Evolutionary conservation across 2,113 vertebrate species (phyloP).

Genomic region (Ictalurus furcatus): DNA sequence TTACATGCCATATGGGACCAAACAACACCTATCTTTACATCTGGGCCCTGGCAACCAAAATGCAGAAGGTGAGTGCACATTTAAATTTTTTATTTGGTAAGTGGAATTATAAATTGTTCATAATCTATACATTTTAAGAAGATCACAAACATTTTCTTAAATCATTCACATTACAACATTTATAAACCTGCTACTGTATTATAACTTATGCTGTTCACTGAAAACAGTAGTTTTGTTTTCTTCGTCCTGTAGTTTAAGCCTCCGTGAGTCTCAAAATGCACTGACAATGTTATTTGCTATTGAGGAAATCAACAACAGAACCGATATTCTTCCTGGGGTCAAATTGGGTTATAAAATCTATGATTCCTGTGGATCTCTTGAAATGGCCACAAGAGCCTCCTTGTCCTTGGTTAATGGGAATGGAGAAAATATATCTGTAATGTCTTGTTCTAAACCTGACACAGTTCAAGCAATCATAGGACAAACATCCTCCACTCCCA

Average conservation of each 20-base stretch:
- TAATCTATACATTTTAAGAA: neutral
- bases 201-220: neutral
- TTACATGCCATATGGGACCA: conserved; percentile 57
- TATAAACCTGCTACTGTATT: neutral
- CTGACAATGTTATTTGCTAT: conserved; percentile 64
- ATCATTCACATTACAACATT: neutral
- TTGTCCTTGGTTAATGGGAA: conserved; percentile 56
- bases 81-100: neutral
- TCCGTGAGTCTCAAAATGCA: conserved; percentile 59
- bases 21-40: conserved; percentile 42
- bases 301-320: conserved; percentile 61
- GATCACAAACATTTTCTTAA: neutral
- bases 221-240: neutral
- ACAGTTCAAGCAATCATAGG: conserved; percentile 72
- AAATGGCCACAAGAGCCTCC: conserved; percentile 55
- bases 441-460: conserved; percentile 43
- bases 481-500: conserved; percentile 74
- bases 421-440: neutral
- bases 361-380: conserved; percentile 57
- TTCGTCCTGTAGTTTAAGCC: conserved; percentile 52
- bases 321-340: conserved; percentile 56
- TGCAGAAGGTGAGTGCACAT: conserved; percentile 53
- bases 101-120: neutral
- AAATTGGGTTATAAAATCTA: conserved; percentile 61
- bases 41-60: conserved; percentile 42